These are phyloP conservation scores for Eulemur coronatus DNA, from an alignment of 2,797 vertebrate genomes.

Conservation along the genomic window DNA sequence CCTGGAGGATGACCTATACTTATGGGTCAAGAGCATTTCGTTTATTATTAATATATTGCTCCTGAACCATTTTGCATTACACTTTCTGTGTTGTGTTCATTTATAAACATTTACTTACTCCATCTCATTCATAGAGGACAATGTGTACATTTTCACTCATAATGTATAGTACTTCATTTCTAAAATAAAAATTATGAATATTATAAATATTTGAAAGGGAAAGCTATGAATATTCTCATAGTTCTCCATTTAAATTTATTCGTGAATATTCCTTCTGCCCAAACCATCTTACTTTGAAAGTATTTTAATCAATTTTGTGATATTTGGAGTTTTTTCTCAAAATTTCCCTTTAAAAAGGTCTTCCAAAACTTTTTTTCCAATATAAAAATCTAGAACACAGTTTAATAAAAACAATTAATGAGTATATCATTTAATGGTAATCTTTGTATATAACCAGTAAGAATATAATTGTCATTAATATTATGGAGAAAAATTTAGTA, in stretches of 20 bases:
- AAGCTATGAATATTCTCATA: not conserved
- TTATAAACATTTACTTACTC: not conserved
- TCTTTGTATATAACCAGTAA: not conserved
- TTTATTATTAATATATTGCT: not conserved
- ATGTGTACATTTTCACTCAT: not conserved
- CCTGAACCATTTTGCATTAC: not conserved
- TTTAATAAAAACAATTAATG: not conserved
- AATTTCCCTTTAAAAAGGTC: not conserved
- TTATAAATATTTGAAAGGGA: not conserved
- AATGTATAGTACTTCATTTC: not conserved
- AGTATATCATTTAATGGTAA: not conserved
- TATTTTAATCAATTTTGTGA: slow-evolving; percentile 3
- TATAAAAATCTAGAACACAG: not conserved
- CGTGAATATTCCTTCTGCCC: not conserved
- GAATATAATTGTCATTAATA: not conserved
- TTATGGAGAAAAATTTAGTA: not conserved
- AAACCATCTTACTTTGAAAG: not conserved
- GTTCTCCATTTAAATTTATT: not conserved
- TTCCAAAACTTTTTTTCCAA: not conserved
- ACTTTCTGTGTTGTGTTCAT: not conserved
- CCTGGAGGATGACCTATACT: not conserved
- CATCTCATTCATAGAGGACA: not conserved
- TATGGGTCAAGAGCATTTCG: not conserved
- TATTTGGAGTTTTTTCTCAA: not conserved
- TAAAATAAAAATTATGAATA: not conserved